Evolutionary conservation across 2,113 vertebrate species (phyloP), one percentile per base, ranked within the genome.

Genomic region (Phainopepla nitens): DNA sequence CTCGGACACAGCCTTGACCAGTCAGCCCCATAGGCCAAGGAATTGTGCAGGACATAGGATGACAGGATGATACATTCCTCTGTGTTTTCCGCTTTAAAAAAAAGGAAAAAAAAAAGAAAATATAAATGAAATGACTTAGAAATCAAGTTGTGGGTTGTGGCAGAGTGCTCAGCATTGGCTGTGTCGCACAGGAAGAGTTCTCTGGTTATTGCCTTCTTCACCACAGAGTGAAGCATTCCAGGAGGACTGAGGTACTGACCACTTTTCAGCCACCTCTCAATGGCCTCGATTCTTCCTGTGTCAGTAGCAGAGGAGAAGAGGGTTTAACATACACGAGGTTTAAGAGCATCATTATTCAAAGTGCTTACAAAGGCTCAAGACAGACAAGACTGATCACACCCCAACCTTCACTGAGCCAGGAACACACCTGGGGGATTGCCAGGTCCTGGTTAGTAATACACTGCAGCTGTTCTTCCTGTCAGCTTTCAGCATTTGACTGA

Each of bases 1-100:
- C 6, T 50, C 0, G 98, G 97, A 11, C 96, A 95, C 27, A 99
- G 91, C 80, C 97, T 97, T 19, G 99, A 99, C 99, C 99, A 99
- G 97, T 99, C 99, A 1, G 98, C 99, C 54, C 99, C 99, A 0
- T 99, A 99, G 5, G 99, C 99, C 94, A 99, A 86, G 5, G 99
- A 99, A 78, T 98, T 98, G 96, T 99, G 98, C 66, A 98, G 91
- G 44, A 97, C 95, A 3, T 99, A 99, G 39, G 99, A 99, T 7
- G 98, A 97, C 24, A 98, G 90, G 27, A 99, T 90, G 5, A 97
- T 58, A 69, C 98, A 98, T 1, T 95, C 62, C 17, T 97, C 98
- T 33, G 72, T 97, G 65, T 96, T 94, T 85, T 98, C 97, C 44
- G 97, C 99, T 99, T 0, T n/a, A 41, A 6, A 14, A 6, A 41